These are phyloP conservation scores for Streptopelia turtur DNA, from an alignment of 2,797 vertebrate species.

Conservation along the genomic window DNA sequence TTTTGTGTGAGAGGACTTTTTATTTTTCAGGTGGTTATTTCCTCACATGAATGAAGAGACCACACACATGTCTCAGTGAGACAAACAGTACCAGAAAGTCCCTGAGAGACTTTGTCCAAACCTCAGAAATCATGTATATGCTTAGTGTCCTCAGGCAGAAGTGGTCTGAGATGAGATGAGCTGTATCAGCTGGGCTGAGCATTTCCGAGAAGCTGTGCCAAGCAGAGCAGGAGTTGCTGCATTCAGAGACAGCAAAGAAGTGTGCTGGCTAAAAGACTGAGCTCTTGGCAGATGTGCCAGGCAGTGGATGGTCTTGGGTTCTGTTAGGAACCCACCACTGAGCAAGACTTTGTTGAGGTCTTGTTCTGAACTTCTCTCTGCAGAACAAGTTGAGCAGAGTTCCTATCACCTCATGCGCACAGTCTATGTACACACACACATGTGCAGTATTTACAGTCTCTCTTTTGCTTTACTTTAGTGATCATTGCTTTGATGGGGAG, in stretches of 20 bases:
- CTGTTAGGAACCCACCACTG: background rate
- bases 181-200: background rate
- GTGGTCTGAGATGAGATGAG: background rate
- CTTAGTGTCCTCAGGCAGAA: background rate
- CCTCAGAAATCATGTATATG: rapidly evolving
- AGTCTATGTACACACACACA: no score
- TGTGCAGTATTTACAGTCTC: background rate
- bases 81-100: background rate
- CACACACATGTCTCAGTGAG: background rate
- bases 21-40: background rate
- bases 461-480: background rate
- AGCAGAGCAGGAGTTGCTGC: background rate
- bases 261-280: background rate
- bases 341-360: background rate
- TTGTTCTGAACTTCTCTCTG: background rate
- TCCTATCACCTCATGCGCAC: background rate
- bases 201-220: background rate
- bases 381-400: background rate
- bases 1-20: background rate
- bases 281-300: background rate
- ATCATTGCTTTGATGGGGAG: background rate
- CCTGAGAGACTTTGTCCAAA: background rate
- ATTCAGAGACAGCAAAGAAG: background rate
- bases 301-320: background rate
- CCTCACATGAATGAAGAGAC: background rate